Base-by-base conservation (phyloP, 2,888 invertebrate species). In the Campoletis raptor region DNA sequence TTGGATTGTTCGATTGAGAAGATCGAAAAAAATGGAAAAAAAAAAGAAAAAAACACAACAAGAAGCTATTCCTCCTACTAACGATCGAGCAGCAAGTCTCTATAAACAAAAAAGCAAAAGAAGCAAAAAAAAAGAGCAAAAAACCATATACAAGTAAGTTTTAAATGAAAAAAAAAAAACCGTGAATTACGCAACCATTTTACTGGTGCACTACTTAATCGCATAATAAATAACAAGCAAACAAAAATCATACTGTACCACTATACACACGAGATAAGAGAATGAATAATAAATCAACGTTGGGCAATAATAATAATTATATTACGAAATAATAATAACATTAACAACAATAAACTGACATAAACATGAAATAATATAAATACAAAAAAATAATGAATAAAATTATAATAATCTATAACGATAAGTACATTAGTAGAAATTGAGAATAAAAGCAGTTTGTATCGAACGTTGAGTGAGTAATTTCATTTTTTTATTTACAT, bases 181-280 rank as follows among this genome's bases (percentile, higher is more conserved):
- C 72, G 86, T 80, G 80, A 86, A 83, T 86, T 86, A 57, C 67
- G 83, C 83, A 72, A 72, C 86, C 86, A 83, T 86, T 83, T 83
- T 83, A 76, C 79, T 83, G 83, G 80, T 80, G 73, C 83, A 83
- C 80, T 83, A 77, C 73, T 83, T 86, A 86, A 86, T 57, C 77
- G 66, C 76, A 86, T 80, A 76, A 57, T 81, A 72, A 73, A 36
- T 37, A 74, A 24, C 30, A 83, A 83, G 61, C 54, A 77, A 77
- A 61, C n/a, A 77, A 83, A 83, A 73, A 72, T 66, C 52, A 67
- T 80, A 72, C 72, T 83, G 83, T 83, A 81, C 72, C 69, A 57
- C 37, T 80, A 77, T 86, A 84, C 67, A 86, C 86, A 81, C 66
- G 81, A 86, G 72, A 81, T 78, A 83, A 77, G 83, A 77, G 61